These are phyloP conservation scores for Dynastes maya DNA, from an alignment of 2,888 invertebrate species.

Conservation along the genomic window DNA sequence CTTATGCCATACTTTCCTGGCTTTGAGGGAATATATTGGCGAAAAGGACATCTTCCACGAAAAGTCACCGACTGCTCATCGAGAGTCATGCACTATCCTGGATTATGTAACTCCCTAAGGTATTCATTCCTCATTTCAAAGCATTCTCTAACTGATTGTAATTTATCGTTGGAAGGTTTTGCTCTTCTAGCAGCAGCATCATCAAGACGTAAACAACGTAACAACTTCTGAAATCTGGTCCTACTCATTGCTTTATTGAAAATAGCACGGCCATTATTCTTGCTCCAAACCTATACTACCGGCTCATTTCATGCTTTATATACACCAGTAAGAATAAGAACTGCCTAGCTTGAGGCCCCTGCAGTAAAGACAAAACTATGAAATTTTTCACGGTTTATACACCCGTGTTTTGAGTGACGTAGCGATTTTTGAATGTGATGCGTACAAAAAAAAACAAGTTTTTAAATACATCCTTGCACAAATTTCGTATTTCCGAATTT, in stretches of 20 bases:
- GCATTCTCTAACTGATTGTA: neutral
- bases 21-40: neutral
- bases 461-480: too few species aligned
- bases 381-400: too few species aligned
- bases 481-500: too few species aligned
- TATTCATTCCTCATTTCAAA: neutral
- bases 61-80: neutral
- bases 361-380: too few species aligned
- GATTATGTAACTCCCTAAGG: neutral
- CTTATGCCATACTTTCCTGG: neutral
- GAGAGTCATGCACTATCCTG: neutral
- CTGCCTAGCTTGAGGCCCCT: too few species aligned
- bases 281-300: neutral
- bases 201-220: constrained; percentile 1
- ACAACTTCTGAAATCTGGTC: neutral
- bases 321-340: neutral
- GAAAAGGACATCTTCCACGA: neutral
- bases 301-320: neutral
- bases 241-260: neutral
- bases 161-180: neutral
- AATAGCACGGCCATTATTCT: neutral
- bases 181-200: neutral
- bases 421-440: too few species aligned
- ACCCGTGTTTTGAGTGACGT: too few species aligned
- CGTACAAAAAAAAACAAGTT: too few species aligned